These are phyloP conservation scores for Leucosticte australis DNA, from an alignment of 2,113 vertebrate genomes.

Conservation along the genomic window DNA sequence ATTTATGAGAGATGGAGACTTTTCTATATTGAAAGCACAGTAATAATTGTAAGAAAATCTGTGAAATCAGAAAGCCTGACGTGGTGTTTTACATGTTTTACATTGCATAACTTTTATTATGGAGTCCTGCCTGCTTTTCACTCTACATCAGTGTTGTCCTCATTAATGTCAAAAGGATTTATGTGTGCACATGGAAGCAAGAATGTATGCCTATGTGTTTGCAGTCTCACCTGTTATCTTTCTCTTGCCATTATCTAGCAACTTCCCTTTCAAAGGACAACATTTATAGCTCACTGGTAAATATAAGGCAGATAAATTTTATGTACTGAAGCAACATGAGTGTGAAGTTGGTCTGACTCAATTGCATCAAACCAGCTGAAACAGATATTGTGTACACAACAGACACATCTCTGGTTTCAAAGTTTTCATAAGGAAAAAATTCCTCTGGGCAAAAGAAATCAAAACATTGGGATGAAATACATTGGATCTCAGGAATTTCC, in stretches of 20 bases:
- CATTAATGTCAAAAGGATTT: slow-evolving; percentile 49
- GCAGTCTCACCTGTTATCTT: slow-evolving; percentile 44
- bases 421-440: slow-evolving; percentile 40
- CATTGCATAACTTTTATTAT: background rate
- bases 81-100: background rate
- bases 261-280: slow-evolving; percentile 39
- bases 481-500: background rate
- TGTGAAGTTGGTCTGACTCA: slow-evolving; percentile 19
- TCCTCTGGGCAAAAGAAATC: slow-evolving; percentile 37
- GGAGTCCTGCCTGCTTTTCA: background rate
- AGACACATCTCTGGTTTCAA: background rate
- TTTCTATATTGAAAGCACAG: background rate
- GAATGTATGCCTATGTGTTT: background rate
- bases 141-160: background rate
- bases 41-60: background rate
- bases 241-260: slow-evolving; percentile 20
- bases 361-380: slow-evolving; percentile 26
- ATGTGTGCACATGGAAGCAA: background rate
- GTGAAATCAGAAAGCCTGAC: background rate
- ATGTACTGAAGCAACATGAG: slow-evolving; percentile 20
- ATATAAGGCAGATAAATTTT: slow-evolving; percentile 60
- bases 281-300: slow-evolving; percentile 61
- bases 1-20: background rate
- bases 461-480: slow-evolving; percentile 15
- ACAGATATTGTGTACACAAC: slow-evolving; percentile 42